Evolutionary conservation across 2,797 vertebrate genomes (phyloP).

Genomic region (Capromys pilorides): DNA sequence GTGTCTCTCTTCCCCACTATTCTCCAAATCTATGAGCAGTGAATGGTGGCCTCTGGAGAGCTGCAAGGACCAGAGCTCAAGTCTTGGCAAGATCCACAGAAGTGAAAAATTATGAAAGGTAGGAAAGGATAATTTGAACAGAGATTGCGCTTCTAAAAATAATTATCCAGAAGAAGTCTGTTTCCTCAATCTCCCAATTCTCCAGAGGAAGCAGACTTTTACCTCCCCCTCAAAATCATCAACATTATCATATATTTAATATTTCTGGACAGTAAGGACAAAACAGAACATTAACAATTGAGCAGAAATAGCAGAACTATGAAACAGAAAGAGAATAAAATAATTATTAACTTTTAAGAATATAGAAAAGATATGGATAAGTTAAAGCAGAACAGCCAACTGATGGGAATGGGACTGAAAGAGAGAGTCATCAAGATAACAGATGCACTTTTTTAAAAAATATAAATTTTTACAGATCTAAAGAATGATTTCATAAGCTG

Average conservation of each 20-base stretch:
- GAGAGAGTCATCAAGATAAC: neutral
- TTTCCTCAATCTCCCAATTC: neutral
- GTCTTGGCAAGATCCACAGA: neutral
- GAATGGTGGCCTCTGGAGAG: neutral
- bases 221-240: neutral
- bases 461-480: neutral
- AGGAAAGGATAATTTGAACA: neutral
- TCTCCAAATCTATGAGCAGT: neutral
- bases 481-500: conserved; percentile 28
- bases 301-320: neutral
- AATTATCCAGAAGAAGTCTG: neutral
- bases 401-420: neutral
- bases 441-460: neutral
- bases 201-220: neutral
- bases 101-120: neutral
- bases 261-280: neutral
- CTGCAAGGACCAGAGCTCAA: neutral
- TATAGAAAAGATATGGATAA: neutral
- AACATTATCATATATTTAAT: neutral
- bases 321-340: neutral
- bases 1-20: neutral
- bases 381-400: neutral
- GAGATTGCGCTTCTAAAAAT: neutral
- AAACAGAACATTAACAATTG: neutral
- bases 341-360: neutral